Percentiles rank a stretch among this genome's conserved stretches.
These are phyloP conservation scores for Plodia interpunctella DNA, from an alignment of 1,140 invertebrate species.

Conservation along the genomic window DNA sequence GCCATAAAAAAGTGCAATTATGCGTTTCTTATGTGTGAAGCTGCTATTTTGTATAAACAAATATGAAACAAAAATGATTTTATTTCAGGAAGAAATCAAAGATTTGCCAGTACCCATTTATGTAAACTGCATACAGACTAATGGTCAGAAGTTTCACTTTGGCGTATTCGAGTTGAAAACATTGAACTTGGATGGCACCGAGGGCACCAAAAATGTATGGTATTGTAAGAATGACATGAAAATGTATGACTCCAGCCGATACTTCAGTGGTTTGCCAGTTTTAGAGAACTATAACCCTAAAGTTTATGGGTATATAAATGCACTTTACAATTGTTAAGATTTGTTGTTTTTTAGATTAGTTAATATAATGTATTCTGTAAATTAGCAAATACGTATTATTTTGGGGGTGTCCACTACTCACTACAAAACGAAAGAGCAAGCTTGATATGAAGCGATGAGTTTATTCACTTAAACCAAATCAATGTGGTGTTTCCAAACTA, in stretches of 20 bases:
- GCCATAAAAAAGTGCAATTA: no score
- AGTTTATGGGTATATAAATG: conserved; percentile 86
- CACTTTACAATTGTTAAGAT: conserved; percentile 82
- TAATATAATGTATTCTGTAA: conserved; percentile 1
- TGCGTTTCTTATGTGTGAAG: no score
- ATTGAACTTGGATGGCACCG: conserved; percentile 79
- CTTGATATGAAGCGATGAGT: no score
- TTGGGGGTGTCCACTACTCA: neutral
- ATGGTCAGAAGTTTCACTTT: conserved; percentile 87
- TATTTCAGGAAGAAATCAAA: conserved; percentile 79
- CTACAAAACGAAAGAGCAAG: no score
- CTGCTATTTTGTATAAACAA: neutral
- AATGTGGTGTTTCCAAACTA: no score
- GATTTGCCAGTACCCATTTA: conserved; percentile 86
- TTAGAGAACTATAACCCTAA: conserved; percentile 86
- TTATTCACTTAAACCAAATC: no score
- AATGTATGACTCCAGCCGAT: conserved; percentile 83
- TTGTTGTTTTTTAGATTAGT: conserved; percentile 13
- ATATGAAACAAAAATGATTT: neutral
- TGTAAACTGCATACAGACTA: conserved; percentile 87
- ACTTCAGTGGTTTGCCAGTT: conserved; percentile 80
- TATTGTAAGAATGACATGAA: conserved; percentile 82
- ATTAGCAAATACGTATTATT: neutral
- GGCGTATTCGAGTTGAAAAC: conserved; percentile 92
- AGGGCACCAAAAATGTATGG: conserved; percentile 87